phyloP scores from a whole-genome alignment of 2,113 vertebrate species.

The Cephalopterus ornatus region DNA sequence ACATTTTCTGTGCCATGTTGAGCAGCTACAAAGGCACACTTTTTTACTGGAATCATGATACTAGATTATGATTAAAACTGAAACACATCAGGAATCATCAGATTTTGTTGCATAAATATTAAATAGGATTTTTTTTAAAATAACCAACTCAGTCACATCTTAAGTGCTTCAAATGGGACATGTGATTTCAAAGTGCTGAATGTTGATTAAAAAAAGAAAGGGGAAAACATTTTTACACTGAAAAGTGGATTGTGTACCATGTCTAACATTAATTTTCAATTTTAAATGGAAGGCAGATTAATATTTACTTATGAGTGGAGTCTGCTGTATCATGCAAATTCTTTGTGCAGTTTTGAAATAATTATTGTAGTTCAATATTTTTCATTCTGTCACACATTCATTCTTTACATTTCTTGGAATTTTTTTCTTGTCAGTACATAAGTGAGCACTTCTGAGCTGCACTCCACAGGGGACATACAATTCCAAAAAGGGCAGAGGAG shows the following conservation, averaged over 20 bases:
- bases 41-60: background rate
- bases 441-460: constrained; percentile 52
- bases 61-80: constrained; percentile 40
- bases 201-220: constrained; percentile 39
- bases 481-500: constrained; percentile 66
- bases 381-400: constrained; percentile 30
- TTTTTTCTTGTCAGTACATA: background rate
- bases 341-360: constrained; percentile 62
- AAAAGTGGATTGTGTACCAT: constrained; percentile 1
- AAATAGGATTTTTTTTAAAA: constrained; percentile 29
- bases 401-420: background rate
- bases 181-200: constrained; percentile 13
- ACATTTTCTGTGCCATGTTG: background rate
- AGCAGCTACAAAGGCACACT: background rate
- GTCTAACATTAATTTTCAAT: constrained; percentile 63
- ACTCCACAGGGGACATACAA: constrained; percentile 52
- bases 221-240: constrained; percentile 14
- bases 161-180: constrained; percentile 45
- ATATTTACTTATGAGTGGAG: constrained; percentile 60
- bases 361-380: constrained; percentile 57
- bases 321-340: constrained; percentile 30
- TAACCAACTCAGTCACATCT: background rate
- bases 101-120: constrained; percentile 62
- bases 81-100: constrained; percentile 37
- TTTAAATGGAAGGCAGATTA: constrained; percentile 41